Evolutionary conservation across 2,888 invertebrate species (phyloP).

Genomic region (Brenthis hecate): DNA sequence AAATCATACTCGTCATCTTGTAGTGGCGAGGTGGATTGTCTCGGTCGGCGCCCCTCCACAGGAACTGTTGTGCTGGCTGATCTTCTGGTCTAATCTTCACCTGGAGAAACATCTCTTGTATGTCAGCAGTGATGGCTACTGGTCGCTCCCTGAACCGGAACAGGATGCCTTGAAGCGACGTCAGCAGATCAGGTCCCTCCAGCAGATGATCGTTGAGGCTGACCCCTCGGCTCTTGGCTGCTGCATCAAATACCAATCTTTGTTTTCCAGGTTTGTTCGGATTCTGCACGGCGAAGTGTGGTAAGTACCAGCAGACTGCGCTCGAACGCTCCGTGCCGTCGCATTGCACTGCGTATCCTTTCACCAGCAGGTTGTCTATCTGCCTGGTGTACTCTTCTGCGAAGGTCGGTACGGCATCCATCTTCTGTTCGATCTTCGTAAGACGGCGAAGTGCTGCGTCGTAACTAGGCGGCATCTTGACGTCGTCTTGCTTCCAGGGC

Average conservation of each 20-base stretch:
- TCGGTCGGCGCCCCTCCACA: too few relatives aligned
- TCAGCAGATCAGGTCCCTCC: constrained; percentile 22
- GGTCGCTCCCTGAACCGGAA: constrained; percentile 37
- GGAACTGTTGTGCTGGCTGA: constrained; percentile 27
- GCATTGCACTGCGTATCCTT: constrained; percentile 25
- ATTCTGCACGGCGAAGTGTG: constrained; percentile 38
- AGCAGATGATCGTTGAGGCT: constrained; percentile 29
- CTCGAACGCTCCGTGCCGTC: neutral
- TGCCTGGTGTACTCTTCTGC: too few relatives aligned
- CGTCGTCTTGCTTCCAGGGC: too few relatives aligned
- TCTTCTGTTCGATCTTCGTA: too few relatives aligned
- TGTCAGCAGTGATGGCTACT: constrained; percentile 34
- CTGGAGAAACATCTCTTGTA: constrained; percentile 37
- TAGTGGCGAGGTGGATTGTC: constrained; percentile 20
- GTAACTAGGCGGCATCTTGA: too few relatives aligned
- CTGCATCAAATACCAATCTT: constrained; percentile 36
- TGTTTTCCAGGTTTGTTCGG: constrained; percentile 34
- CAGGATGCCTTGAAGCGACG: constrained; percentile 38
- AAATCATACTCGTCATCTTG: constrained; percentile 31
- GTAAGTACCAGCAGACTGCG: constrained; percentile 29
- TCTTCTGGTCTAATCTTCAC: constrained; percentile 26
- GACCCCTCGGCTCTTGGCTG: constrained; percentile 27
- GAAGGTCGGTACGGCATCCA: too few relatives aligned
- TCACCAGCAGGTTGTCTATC: constrained; percentile 23
- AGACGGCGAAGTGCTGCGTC: too few relatives aligned